Base-by-base conservation (phyloP, 2,888 invertebrate species). In the Nephrotoma guestfalica region DNA sequence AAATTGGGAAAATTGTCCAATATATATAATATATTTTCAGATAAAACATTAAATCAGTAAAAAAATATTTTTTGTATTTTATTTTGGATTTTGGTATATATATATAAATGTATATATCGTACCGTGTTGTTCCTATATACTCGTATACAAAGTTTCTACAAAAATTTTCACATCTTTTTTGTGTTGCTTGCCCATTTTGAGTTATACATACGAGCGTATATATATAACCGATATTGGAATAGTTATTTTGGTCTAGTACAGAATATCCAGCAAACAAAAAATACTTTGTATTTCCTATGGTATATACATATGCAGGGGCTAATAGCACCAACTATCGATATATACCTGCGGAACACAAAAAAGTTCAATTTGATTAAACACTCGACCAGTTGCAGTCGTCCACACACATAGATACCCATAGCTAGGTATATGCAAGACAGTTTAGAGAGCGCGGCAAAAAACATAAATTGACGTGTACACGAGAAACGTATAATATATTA, bases 1-100 rank as follows among this genome's bases (percentile, higher is more conserved):
- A 87, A 87, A 87, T 87, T 87, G 86, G 87, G 87, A 87, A 87
- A 87, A 87, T 87, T 87, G 87, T 87, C 86, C 87, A 87, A 87
- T 87, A 87, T 87, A 83, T 83, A 40, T 41, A 57, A 42, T 83
- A 83, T 84, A 84, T 84, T 41, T 41, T 84, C 41, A 84, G 41
- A 84, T 84, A 84, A 42, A 84, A 84, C 42, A 84, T 84, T 84
- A 84, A 41, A 84, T 84, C 41, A 41, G 42, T 41, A 84, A 84
- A 41, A 47, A 84, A 15, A 9, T 41, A 84, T 41, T 42, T 84
- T 15, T 84, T 41, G n/a, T 47, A 47, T 30, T 71, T 18, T 71
- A 57, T 71, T 71, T 71, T 71, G 71, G 71, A 71, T 71, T 71
- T 71, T 71, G 11, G 30, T 71, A 71, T 30, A 71, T 71, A 71